Evolutionary conservation across 2,888 invertebrate species (phyloP).

Genomic region (Cremastobaeus sp.): DNA sequence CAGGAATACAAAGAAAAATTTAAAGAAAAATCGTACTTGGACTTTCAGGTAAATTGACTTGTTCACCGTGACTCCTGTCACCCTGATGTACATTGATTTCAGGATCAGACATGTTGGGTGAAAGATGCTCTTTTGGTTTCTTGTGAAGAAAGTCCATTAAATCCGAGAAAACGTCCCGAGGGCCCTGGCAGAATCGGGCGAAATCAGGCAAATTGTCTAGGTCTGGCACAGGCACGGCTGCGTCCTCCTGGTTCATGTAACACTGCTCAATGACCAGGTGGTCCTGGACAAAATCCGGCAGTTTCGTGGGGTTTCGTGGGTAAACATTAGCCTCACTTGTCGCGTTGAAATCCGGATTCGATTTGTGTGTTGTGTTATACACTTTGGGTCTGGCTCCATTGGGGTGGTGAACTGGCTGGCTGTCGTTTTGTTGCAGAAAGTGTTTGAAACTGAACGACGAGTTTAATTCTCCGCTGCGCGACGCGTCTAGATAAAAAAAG

Average conservation of each 20-base stretch:
- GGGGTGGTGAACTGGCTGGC: slow-evolving; percentile 82
- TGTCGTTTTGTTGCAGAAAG: slow-evolving; percentile 84
- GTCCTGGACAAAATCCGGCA: slow-evolving; percentile 94
- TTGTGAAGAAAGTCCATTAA: slow-evolving; percentile 68
- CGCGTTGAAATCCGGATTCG: slow-evolving; percentile 79
- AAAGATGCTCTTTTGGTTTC: slow-evolving; percentile 52
- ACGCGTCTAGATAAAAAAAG: too few relatives aligned
- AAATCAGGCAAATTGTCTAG: slow-evolving; percentile 85
- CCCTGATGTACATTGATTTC: slow-evolving; percentile 66
- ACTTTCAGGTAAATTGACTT: slow-evolving; percentile 64
- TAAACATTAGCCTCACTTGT: slow-evolving; percentile 80
- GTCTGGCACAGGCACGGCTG: slow-evolving; percentile 80
- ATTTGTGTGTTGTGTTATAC: slow-evolving; percentile 76
- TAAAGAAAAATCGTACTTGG: slow-evolving; percentile 65
- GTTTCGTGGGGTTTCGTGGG: slow-evolving; percentile 82
- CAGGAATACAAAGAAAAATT: too few relatives aligned
- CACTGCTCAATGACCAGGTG: slow-evolving; percentile 90
- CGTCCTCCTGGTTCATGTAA: slow-evolving; percentile 79
- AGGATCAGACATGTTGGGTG: slow-evolving; percentile 49
- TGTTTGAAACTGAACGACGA: slow-evolving; percentile 92
- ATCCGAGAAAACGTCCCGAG: slow-evolving; percentile 67
- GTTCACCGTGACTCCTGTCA: slow-evolving; percentile 60
- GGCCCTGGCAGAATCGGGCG: slow-evolving; percentile 80
- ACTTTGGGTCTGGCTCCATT: slow-evolving; percentile 90
- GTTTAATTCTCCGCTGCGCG: slow-evolving; percentile 81